phyloP scores from a whole-genome alignment of 2,797 vertebrate species.

The Botia almorhae region DNA sequence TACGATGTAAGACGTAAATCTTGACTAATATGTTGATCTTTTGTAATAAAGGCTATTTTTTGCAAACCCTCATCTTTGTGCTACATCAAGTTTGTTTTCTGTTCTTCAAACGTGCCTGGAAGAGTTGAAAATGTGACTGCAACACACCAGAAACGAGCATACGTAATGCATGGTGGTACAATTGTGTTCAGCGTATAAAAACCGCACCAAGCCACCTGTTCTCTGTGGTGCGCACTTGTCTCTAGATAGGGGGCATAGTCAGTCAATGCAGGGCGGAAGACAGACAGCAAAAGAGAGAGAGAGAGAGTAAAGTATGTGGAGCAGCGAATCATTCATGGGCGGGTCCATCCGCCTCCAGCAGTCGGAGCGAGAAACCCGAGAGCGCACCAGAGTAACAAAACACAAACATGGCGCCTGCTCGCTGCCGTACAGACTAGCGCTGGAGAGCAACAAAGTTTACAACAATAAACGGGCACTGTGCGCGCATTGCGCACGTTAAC shows the following conservation, averaged over 20 bases:
- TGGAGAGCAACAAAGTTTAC: constrained; percentile 69
- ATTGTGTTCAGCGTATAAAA: not conserved
- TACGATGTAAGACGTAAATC: constrained; percentile 5
- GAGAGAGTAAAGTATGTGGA: constrained; percentile 38
- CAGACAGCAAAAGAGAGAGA: not conserved
- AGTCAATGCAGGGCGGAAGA: constrained; percentile 26
- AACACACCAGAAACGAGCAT: too few species aligned
- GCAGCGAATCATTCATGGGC: constrained; percentile 70
- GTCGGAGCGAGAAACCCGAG: constrained; percentile 61
- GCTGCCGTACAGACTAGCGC: constrained; percentile 68
- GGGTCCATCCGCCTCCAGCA: constrained; percentile 69
- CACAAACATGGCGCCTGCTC: constrained; percentile 81
- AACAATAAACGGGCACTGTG: constrained; percentile 9
- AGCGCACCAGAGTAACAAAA: constrained; percentile 71
- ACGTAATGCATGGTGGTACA: too few species aligned
- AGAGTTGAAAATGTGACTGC: too few species aligned
- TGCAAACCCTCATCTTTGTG: not conserved
- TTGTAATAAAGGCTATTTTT: constrained; percentile 35
- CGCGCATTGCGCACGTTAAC: constrained; percentile 35
- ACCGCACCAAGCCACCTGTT: constrained; percentile 43
- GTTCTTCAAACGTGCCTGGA: too few species aligned
- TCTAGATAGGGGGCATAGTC: constrained; percentile 61
- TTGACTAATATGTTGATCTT: not conserved
- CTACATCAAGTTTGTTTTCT: not conserved
- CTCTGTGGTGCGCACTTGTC: constrained; percentile 16